Base-by-base conservation (phyloP, 1,140 invertebrate genomes). In the Rhopalosiphum maidis region DNA sequence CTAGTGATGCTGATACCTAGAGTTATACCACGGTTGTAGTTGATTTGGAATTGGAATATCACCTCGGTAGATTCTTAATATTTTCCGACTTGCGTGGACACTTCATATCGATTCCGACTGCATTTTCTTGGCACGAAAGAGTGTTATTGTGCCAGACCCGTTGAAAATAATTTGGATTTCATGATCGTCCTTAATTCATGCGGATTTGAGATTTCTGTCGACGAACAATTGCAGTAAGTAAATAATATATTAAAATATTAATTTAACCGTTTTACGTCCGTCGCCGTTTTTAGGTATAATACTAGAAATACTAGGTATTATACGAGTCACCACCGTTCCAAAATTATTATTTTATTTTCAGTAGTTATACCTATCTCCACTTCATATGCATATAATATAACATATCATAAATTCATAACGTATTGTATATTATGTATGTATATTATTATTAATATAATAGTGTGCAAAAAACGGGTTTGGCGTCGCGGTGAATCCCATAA, bases 381-480 rank as follows among this genome's bases (percentile, higher is more conserved):
- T 5, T 11, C 30, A 18, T n/a, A 77, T 35, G 60, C 60, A 77
- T 11, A n/a, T 68, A n/a, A 30, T 68, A 15, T 77, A n/a, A n/a
- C 11, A 30, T 30, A 7, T n/a, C 30, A n/a, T 77, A n/a, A 51
- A 51, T 51, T 51, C 48, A 77, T 77, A 77, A 77, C n/a, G 30
- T n/a, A n/a, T n/a, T 77, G 60, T 77, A n/a, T 35, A 77, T 77
- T 18, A n/a, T 48, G 48, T 55, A 55, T 68, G 25, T 30, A 30
- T 85, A 85, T 86, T 30, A 86, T 46, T n/a, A 25, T n/a, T 41
- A 46, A 11, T 8, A 41, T 41, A 46, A 87, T 48, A 51, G 46
- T 48, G 86, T 48, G 86, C 86, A 18, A 41, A 88, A 88, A 88
- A 88, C 86, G 86, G n/a, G 86, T 88, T 87, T 87, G 3, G 30